Percentiles rank a stretch among this genome's conserved stretches.
These are phyloP conservation scores for Leucoraja ocellata DNA, from an alignment of 2,797 vertebrate species.

Conservation along the genomic window DNA sequence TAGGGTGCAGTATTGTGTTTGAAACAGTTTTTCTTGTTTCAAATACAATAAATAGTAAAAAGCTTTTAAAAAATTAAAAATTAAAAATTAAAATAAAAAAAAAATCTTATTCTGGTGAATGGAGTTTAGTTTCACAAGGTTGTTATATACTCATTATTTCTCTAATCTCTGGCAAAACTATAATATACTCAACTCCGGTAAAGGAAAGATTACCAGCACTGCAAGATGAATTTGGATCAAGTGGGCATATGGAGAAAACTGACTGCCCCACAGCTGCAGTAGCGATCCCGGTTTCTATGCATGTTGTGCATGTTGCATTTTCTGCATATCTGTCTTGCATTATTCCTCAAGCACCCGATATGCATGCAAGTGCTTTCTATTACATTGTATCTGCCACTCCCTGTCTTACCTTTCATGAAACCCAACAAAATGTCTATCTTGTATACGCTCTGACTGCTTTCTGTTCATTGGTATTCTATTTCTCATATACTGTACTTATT, in stretches of 20 bases:
- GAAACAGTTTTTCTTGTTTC: background rate
- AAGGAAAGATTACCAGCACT: background rate
- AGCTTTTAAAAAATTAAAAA: too few species aligned
- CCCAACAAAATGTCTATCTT: background rate
- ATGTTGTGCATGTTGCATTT: too few species aligned
- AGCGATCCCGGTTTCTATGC: background rate
- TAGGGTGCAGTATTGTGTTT: background rate
- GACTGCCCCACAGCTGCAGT: background rate
- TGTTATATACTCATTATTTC: background rate
- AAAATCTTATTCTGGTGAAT: background rate
- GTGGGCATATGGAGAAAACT: background rate
- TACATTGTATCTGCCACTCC: too few species aligned
- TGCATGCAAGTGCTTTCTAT: too few species aligned
- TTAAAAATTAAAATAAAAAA: too few species aligned
- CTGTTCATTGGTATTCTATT: background rate
- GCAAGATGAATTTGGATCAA: background rate
- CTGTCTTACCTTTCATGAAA: too few species aligned
- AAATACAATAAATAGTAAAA: too few species aligned
- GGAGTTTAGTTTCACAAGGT: background rate
- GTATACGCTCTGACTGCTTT: background rate
- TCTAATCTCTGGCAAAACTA: background rate
- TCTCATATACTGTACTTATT: too few species aligned
- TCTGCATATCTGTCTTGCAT: background rate
- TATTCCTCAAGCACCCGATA: too few species aligned
- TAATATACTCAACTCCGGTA: background rate